Base-by-base conservation (phyloP, 2,888 invertebrate genomes). In the Gisinianus flammeolus region DNA sequence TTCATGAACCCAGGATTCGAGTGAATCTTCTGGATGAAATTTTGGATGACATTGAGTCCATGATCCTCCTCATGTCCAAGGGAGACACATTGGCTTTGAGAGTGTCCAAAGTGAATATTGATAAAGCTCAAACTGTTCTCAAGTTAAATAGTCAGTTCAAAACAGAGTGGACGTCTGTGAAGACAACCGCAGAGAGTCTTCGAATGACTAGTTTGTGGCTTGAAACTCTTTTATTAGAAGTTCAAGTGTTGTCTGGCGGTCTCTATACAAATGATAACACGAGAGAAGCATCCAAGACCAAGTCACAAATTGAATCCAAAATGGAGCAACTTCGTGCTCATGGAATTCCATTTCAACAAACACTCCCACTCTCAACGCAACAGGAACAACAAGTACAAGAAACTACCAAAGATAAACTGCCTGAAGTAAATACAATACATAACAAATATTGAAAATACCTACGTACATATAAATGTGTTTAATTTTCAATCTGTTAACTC, bases 201-300 rank as follows among this genome's bases (percentile, higher is more conserved):
- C 2, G 58, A 22, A 77, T 77, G 77, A 77, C 77, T 2, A 64
- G 77, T 24, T 24, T 77, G 24, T 77, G 77, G 77, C 67, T 77
- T 19, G 77, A 77, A 56, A 72, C 72, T 22, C 56, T 77, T 30
- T 35, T 77, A 12, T 28, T 77, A 31, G 77, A 77, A 54, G 72
- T 72, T 54, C 64, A 72, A 30, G 64, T 71, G 16, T 28, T 77
- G 22, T 76, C 26, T 33, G 31, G 54, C 33, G 54, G 33, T 19
- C 33, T 62, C 10, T 35, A 66, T 26, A 16, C 64, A 0, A 44
- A 33, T 35, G 71, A 71, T 19, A 58, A 58, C 22, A 22, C 30
- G n/a, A 71, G 10, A 31, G 58, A 33, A 8, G 58, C 30, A 72
- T 22, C 1, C 56, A 22, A 33, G 33, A 67, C 16, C 3, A 19